Evolutionary conservation across 2,888 invertebrate species (phyloP), one percentile per base, ranked within the genome.

Genomic region (Mantis religiosa): DNA sequence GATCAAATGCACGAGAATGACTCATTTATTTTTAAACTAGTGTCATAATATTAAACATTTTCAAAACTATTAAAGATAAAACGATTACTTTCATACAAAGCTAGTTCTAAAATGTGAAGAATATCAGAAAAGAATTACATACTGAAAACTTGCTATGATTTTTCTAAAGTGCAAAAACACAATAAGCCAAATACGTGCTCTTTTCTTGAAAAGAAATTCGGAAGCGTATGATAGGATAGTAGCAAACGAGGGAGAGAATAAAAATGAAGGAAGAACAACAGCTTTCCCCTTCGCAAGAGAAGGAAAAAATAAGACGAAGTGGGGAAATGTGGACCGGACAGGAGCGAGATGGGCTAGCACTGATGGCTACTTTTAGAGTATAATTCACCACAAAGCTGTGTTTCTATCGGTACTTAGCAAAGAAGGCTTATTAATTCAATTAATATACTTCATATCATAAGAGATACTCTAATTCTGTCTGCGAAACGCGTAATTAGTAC

Each of bases 241-340:
- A 87, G 34, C n/a, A 82, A 30, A 30, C 34, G 4, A 20, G 34
- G 27, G 28, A 30, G 20, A 71, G 30, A 88, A n/a, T 71, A 88
- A 88, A 88, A 88, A 71, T 88, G 88, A 54, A 28, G 41, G 82
- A 41, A 83, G 54, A 81, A 20, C 28, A 86, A 71, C 86, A 9
- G 28, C 14, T n/a, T 28, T 28, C 15, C 28, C 41, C 28, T 28
- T 86, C 54, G 25, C 3, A 12, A 25, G 8, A 28, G 20, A 54
- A 86, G 27, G 25, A 87, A 88, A 71, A 88, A 84, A 54, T n/a
- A 88, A 88, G 88, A 88, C 88, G 83, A 88, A 88, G 88, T 88
- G 88, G 88, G 83, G 41, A 82, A 87, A 25, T n/a, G 87, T 86
- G 86, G 86, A 81, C 2, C 25, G 81, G 86, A 86, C 86, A 82